Evolutionary conservation across 2,888 invertebrate genomes (phyloP), one percentile per base, ranked within the genome.

Genomic region (Epinotia ramella): DNA sequence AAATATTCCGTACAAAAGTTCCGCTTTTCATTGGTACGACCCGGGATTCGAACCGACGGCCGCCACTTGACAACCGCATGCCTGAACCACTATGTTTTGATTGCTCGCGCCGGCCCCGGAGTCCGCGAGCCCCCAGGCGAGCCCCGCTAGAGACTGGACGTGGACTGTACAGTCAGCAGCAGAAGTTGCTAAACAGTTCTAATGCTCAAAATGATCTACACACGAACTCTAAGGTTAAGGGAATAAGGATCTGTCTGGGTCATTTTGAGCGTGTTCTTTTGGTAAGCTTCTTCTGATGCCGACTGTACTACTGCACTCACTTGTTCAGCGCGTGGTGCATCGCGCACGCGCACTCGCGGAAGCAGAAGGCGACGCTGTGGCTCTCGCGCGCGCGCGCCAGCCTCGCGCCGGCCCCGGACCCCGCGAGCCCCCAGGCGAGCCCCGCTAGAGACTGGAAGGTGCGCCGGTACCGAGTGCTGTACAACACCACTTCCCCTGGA

Each of bases 371-470:
- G 86, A 97, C 96, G 85, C 97, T 97, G 83, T 97, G 97, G 70
- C 97, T 96, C 88, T 98, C 98, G 12, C 95, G 93, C 16, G 98
- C 95, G 40, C 95, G 95, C 6, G 98, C 91, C 73, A 96, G 96
- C 11, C 96, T 91, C 82, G 96, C 93, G 68, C 84, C 89, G 16
- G 84, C 88, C 1, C 64, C 78, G 20, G 33, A 18, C n/a, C 76
- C 79, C 95, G 95, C 77, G 95, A 90, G 84, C 96, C 94, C 83
- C 87, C 88, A 89, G 79, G 96, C 95, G 74, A 97, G 77, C 18
- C 88, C 98, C 80, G 98, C 94, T 0, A 97, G 97, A 81, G 98
- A 98, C 91, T 99, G 99, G 84, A 97, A 98, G 20, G 99, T 99
- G 82, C 99, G 95, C 0, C 98, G 87, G 87, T 98, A 98, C 60